Percentiles rank a stretch among this genome's conserved stretches.
phyloP scores from a whole-genome alignment of 2,888 invertebrate genomes.

The Nomada ferruginata region DNA sequence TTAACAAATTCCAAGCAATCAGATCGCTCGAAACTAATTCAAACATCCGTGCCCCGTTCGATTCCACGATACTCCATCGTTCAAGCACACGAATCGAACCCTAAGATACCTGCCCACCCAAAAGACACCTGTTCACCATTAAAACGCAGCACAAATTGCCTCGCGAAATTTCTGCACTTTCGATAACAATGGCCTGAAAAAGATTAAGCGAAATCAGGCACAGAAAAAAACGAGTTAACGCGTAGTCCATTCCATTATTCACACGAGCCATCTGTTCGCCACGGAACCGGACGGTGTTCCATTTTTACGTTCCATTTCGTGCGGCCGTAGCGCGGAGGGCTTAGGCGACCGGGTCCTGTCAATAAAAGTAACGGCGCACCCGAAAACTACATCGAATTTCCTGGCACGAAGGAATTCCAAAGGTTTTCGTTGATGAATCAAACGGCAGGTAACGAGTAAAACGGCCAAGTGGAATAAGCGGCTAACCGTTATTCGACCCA shows the following conservation, averaged over 20 bases:
- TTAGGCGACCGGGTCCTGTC: not conserved
- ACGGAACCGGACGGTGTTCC: not conserved
- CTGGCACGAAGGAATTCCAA: slow-evolving; percentile 49
- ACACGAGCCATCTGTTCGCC: not conserved
- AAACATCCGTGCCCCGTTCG: too few species aligned
- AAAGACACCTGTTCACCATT: too few species aligned
- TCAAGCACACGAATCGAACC: too few species aligned
- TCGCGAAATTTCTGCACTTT: slow-evolving; percentile 17
- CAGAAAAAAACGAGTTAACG: not conserved
- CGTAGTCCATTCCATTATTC: slow-evolving; percentile 18
- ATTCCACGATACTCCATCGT: too few species aligned
- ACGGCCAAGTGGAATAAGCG: slow-evolving; percentile 76
- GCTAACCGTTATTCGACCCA: slow-evolving; percentile 82
- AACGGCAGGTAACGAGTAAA: slow-evolving; percentile 56
- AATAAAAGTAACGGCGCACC: slow-evolving; percentile 47
- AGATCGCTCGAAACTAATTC: too few species aligned
- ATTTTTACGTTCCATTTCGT: slow-evolving; percentile 8
- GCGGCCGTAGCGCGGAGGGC: not conserved
- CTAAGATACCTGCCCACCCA: too few species aligned
- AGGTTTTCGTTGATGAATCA: slow-evolving; percentile 56
- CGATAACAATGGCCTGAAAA: slow-evolving; percentile 14
- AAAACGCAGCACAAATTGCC: too few species aligned
- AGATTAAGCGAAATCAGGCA: slow-evolving; percentile 19
- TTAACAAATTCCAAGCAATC: too few species aligned
- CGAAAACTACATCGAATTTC: slow-evolving; percentile 37